phyloP scores from a whole-genome alignment of 2,113 vertebrate species.

The Cyphomyrus plagiostoma region DNA sequence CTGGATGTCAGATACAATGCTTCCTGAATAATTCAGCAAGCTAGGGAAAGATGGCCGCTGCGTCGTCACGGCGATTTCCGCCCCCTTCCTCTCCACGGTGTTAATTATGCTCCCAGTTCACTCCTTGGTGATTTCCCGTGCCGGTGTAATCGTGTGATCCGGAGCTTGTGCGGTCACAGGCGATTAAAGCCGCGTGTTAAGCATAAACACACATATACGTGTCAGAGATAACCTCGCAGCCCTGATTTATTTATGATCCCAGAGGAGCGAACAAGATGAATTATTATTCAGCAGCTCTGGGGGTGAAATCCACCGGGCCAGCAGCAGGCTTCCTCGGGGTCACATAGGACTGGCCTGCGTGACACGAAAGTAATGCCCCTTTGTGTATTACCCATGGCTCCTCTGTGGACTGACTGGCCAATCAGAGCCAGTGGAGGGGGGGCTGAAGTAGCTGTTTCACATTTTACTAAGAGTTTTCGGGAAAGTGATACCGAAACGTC shows the following conservation, averaged over 20 bases:
- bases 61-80: neutral
- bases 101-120: neutral
- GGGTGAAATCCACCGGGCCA: neutral
- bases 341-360: neutral
- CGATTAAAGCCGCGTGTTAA: neutral
- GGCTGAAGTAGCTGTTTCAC: neutral
- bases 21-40: slow-evolving; percentile 11
- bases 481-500: neutral
- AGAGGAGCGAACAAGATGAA: neutral
- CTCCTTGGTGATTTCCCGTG: neutral
- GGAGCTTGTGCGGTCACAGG: neutral
- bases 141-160: neutral
- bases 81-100: neutral
- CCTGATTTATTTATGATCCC: slow-evolving; percentile 10
- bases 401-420: neutral
- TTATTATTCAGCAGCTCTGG: neutral
- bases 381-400: neutral
- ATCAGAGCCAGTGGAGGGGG: neutral
- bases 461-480: neutral
- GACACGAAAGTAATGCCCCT: neutral
- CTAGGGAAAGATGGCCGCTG: neutral
- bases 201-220: neutral
- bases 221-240: neutral
- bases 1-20: neutral
- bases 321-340: neutral